Evolutionary conservation across 1,140 invertebrate species (phyloP).

Genomic region (Temnothorax nylanderi): DNA sequence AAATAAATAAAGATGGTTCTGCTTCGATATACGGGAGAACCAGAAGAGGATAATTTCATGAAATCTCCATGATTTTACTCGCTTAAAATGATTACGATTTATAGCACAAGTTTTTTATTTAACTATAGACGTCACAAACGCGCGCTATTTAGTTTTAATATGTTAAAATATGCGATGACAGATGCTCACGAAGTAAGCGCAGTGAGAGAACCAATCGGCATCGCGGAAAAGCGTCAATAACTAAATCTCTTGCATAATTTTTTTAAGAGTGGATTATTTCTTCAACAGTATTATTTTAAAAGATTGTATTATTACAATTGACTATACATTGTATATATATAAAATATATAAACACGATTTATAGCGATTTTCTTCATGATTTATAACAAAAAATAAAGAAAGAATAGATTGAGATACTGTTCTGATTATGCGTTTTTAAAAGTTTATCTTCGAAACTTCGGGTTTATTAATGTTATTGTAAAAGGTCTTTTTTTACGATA

Average conservation of each 20-base stretch:
- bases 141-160: too few relatives aligned
- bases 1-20: not conserved
- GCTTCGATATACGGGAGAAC: not conserved
- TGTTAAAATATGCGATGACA: too few relatives aligned
- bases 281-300: not conserved
- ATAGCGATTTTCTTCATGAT: not conserved
- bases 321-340: not conserved
- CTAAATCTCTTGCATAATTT: too few relatives aligned
- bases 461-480: not conserved
- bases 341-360: too few relatives aligned
- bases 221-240: too few relatives aligned
- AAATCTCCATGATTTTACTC: not conserved
- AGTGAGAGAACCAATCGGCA: too few relatives aligned
- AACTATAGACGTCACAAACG: too few relatives aligned
- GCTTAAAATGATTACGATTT: not conserved
- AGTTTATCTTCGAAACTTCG: not conserved
- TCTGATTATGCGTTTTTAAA: too few relatives aligned
- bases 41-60: not conserved
- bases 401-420: not conserved
- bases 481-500: not conserved
- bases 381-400: not conserved
- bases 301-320: not conserved
- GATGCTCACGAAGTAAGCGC: too few relatives aligned
- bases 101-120: not conserved
- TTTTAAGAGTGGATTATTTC: not conserved